Conservation (phyloP, 2,888 invertebrate species). For the Alloplasta piceator region DNA sequence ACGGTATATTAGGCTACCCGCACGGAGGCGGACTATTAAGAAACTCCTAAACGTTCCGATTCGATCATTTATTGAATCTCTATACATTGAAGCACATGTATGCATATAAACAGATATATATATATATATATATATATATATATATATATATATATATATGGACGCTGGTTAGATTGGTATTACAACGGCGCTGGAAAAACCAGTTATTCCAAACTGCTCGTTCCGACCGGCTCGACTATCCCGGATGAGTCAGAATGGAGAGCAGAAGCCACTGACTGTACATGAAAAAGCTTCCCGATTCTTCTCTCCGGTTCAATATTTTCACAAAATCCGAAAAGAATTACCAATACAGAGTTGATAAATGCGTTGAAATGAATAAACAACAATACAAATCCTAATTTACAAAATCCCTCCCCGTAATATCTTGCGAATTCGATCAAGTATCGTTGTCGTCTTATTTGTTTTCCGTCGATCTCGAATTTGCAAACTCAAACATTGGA, state of each 20-base stretch:
- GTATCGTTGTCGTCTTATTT: too few species aligned
- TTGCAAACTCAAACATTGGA: too few species aligned
- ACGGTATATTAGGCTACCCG: conserved; percentile 62
- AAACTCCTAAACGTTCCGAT: conserved; percentile 65
- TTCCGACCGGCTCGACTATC: conserved; percentile 31
- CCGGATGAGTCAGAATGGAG: conserved; percentile 55
- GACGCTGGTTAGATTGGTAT: conserved; percentile 40
- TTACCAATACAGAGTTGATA: too few species aligned
- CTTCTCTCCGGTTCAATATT: conserved; percentile 29
- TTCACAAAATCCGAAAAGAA: background rate
- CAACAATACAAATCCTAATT: too few species aligned
- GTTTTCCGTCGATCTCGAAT: too few species aligned
- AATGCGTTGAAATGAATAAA: too few species aligned
- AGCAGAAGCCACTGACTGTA: conserved; percentile 30
- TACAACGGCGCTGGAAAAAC: conserved; percentile 54
- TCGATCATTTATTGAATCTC: conserved; percentile 64
- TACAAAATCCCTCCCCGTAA: too few species aligned
- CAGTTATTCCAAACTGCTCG: conserved; percentile 53
- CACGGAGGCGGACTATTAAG: conserved; percentile 67
- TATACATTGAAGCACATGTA: conserved; percentile 17
- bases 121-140: background rate
- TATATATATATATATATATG: conserved; percentile 19
- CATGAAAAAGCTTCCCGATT: background rate
- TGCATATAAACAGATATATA: too few species aligned
- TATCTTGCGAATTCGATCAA: too few species aligned